Conservation (phyloP, 1,140 invertebrate species). For the Neodiprion virginianus region DNA sequence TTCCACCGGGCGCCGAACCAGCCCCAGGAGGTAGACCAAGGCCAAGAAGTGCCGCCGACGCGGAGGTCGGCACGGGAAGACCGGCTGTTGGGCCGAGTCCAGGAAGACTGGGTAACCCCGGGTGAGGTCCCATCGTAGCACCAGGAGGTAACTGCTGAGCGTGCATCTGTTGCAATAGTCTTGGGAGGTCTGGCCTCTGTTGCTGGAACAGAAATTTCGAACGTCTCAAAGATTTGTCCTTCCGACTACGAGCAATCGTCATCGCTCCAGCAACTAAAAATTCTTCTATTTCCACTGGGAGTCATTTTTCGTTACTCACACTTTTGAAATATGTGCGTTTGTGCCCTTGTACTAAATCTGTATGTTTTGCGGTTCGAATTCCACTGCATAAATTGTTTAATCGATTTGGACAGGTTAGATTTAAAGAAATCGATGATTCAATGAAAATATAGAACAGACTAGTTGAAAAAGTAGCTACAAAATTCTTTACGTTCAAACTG, state of each 20-base stretch:
- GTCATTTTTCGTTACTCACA: too few species aligned
- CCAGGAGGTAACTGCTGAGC: conserved; percentile 83
- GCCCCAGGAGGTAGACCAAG: conserved; percentile 64
- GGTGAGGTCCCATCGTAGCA: conserved; percentile 71
- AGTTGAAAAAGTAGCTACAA: too few species aligned
- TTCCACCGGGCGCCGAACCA: conserved; percentile 61
- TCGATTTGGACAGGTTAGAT: too few species aligned
- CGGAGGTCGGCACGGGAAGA: conserved; percentile 59
- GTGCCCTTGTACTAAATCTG: too few species aligned
- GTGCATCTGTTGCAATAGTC: conserved; percentile 89
- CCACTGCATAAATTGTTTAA: too few species aligned
- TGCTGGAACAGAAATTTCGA: conserved; percentile 68
- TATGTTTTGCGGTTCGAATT: too few species aligned
- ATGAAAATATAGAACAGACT: too few species aligned
- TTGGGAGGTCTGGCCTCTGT: conserved; percentile 78
- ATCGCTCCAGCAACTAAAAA: neutral
- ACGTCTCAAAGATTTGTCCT: neutral
- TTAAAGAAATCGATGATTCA: too few species aligned
- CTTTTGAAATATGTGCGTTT: too few species aligned
- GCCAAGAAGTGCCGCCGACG: conserved; percentile 54
- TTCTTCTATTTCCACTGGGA: too few species aligned
- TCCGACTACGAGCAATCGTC: neutral
- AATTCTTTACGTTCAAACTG: too few species aligned
- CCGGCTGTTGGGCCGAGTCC: conserved; percentile 55
- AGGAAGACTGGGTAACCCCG: conserved; percentile 60